These are phyloP conservation scores for Anniella stebbinsi DNA, from an alignment of 2,797 vertebrate species.

Conservation along the genomic window DNA sequence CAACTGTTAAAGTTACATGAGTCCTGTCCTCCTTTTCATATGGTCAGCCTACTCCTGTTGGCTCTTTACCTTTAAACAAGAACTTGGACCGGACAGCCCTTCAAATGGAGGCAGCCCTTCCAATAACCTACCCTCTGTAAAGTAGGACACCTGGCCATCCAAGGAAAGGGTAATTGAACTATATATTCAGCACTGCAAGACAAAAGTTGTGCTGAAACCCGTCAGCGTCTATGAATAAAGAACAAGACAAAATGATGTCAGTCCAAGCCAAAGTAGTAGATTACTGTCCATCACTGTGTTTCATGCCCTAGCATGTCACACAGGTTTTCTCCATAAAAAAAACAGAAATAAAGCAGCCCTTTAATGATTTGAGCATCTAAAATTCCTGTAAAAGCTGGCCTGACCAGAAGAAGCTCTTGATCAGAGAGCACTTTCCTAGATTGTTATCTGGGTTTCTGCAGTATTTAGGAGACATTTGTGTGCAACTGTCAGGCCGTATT, in stretches of 20 bases:
- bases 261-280: not conserved
- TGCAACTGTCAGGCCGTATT: not conserved
- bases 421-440: not conserved
- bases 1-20: no score
- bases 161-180: not conserved
- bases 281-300: accelerated
- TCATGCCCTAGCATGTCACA: accelerated
- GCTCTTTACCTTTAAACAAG: no score
- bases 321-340: not conserved
- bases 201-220: not conserved
- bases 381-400: not conserved
- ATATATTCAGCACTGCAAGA: not conserved
- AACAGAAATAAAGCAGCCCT: not conserved
- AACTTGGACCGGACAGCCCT: no score
- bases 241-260: not conserved
- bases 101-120: no score
- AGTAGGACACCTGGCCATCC: no score
- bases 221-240: not conserved
- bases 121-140: no score
- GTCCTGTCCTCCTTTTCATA: no score
- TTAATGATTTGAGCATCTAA: not conserved
- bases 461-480: accelerated
- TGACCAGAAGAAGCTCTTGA: not conserved
- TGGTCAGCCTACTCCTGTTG: no score
- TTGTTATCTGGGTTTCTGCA: constrained; percentile 3